Base-by-base conservation (phyloP, 2,888 invertebrate genomes). In the Temnothorax rugatulus region DNA sequence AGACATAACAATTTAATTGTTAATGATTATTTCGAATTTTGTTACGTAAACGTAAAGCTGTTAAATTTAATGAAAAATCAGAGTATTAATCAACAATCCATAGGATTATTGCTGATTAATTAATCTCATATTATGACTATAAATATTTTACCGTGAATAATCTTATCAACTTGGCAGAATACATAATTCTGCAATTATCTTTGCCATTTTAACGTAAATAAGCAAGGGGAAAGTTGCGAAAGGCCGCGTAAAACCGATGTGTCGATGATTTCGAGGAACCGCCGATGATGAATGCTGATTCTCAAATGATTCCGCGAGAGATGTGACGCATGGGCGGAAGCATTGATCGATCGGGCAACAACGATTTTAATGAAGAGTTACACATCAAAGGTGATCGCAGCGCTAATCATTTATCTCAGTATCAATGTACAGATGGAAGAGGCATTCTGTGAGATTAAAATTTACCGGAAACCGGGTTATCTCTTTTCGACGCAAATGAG, bases 201-300 rank as follows among this genome's bases (percentile, higher is more conserved):
- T 21, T 21, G 15, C 8, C 13, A 11, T n/a, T 11, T 74, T 74
- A 61, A 34, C 18, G 13, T n/a, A 18, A 18, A 21, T 34, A 15
- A 75, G 9, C 47, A 25, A 18, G 21, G 47, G 0, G 13, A 29
- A 34, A 82, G 15, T 44, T 38, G 64, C 61, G n/a, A 47, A 71
- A 34, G 0, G 4, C 29, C 44, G 8, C 4, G n/a, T 54, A 11
- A 54, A 73, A 44, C 1, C 13, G 29, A 15, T 38, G 2, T 61
- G 4, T 61, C 29, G 18, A 50, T 21, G 7, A 69, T 79, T 69
- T 57, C 34, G 18, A 73, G 15, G 25, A 4, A 13, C 8, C 25
- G 25, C 18, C 41, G n/a, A 82, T 50, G 7, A 44, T 52, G 13
- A 73, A 68, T 64, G 71, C 88, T 85, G 89, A 89, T 88, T 89